phyloP scores from a whole-genome alignment of 2,113 vertebrate genomes.

The Cebidichthys violaceus region DNA sequence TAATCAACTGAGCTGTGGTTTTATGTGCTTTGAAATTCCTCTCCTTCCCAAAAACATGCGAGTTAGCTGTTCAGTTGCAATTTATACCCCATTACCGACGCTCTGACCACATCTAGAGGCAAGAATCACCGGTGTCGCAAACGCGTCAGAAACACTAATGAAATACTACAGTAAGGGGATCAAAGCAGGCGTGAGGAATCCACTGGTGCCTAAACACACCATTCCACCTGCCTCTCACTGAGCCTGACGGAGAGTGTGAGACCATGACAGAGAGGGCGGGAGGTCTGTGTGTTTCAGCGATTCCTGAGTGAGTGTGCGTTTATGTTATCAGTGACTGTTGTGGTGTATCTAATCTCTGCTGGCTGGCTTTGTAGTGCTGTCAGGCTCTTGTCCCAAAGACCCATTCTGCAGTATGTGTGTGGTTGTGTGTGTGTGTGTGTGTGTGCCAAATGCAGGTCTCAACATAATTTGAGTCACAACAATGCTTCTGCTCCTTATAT shows the following conservation, averaged over 20 bases:
- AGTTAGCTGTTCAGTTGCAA: constrained; percentile 16
- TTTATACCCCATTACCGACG: constrained; percentile 11
- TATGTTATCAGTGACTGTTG: constrained; percentile 69
- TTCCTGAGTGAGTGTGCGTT: constrained; percentile 62
- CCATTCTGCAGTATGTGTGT: constrained; percentile 31
- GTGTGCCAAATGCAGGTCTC: constrained; percentile 36
- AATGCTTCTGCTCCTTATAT: constrained; percentile 80
- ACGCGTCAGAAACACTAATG: constrained; percentile 24
- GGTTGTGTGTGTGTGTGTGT: constrained; percentile 14
- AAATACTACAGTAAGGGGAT: constrained; percentile 30
- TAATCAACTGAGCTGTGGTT: constrained; percentile 27
- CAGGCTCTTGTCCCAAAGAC: constrained; percentile 69
- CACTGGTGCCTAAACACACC: constrained; percentile 59
- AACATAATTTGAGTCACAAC: constrained; percentile 57
- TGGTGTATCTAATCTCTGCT: constrained; percentile 87
- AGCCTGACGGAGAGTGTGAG: constrained; percentile 49
- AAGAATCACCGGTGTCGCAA: constrained; percentile 23
- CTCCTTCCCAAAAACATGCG: constrained; percentile 27
- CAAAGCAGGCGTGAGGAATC: constrained; percentile 40
- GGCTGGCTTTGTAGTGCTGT: constrained; percentile 80
- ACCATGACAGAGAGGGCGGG: constrained; percentile 8
- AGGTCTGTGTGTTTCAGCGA: constrained; percentile 54
- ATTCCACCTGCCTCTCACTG: constrained; percentile 63
- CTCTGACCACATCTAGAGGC: constrained; percentile 9
- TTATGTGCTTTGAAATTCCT: constrained; percentile 23